phyloP scores from a whole-genome alignment of 35 echinoderm and acorn worm species.

The Strongylocentrotus purpuratus region DNA sequence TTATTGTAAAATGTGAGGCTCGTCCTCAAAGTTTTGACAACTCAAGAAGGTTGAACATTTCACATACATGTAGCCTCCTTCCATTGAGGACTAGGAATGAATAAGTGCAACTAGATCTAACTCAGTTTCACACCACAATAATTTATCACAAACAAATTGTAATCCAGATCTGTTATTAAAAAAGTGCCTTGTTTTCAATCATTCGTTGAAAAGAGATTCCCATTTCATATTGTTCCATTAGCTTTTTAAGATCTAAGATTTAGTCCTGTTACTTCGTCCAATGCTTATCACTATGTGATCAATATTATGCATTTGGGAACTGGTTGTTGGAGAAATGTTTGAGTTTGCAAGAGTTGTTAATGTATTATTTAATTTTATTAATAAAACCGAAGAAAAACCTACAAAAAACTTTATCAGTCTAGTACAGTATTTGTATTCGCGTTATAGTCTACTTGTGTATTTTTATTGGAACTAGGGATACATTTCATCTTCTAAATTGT shows the following conservation, averaged over 20 bases:
- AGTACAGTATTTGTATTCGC: background rate
- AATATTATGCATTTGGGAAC: background rate
- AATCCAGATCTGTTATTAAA: background rate
- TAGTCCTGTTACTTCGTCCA: background rate
- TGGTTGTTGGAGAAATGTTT: conserved; percentile 13
- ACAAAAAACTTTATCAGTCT: conserved; percentile 10
- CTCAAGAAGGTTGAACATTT: conserved; percentile 42
- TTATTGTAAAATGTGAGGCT: conserved; percentile 16
- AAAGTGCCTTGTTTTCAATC: background rate
- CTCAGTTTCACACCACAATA: background rate
- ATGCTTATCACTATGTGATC: background rate
- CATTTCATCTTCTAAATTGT: background rate
- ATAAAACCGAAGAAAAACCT: conserved; percentile 38
- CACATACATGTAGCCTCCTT: background rate
- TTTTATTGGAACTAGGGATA: background rate
- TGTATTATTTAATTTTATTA: conserved; percentile 59
- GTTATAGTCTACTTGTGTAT: background rate
- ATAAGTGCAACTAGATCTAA: background rate
- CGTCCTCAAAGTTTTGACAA: background rate
- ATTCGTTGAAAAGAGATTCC: background rate
- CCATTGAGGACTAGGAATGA: background rate
- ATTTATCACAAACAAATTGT: background rate
- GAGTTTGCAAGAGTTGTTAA: conserved; percentile 53
- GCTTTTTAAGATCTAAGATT: background rate
- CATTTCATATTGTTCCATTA: background rate